These are phyloP conservation scores for Mastacembelus armatus DNA, from an alignment of 2,797 vertebrate species.

Conservation along the genomic window DNA sequence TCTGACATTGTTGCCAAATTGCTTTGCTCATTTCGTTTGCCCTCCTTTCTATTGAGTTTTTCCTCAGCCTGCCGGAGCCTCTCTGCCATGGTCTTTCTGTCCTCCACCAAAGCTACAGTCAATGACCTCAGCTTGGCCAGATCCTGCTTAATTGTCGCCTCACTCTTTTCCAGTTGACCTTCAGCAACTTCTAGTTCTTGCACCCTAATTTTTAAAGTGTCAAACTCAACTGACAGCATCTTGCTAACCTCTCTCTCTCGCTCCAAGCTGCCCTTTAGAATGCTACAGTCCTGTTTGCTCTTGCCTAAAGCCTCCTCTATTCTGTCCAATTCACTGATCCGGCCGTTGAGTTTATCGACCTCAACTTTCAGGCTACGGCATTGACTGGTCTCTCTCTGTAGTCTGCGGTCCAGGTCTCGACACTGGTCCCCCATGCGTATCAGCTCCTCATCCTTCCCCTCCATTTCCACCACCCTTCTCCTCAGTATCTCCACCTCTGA, in stretches of 20 bases:
- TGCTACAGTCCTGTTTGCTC: conserved; percentile 92
- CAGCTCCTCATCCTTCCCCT: conserved; percentile 96
- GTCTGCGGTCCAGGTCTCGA: conserved; percentile 89
- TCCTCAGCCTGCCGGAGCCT: conserved; percentile 93
- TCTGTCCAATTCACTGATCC: conserved; percentile 93
- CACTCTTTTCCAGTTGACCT: conserved; percentile 89
- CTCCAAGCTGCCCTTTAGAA: conserved; percentile 90
- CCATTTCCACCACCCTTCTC: conserved; percentile 93
- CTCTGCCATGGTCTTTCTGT: conserved; percentile 92
- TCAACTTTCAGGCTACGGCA: conserved; percentile 90
- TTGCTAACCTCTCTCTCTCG: conserved; percentile 90
- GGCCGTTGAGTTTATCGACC: conserved; percentile 91
- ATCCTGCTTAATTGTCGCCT: conserved; percentile 91
- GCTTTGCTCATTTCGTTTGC: conserved; percentile 90
- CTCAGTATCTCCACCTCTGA: conserved; percentile 92
- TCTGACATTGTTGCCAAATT: conserved; percentile 89
- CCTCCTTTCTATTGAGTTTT: conserved; percentile 86
- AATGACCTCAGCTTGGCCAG: conserved; percentile 93
- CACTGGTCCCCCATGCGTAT: conserved; percentile 95
- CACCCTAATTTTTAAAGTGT: conserved; percentile 88
- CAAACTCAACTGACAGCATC: conserved; percentile 89
- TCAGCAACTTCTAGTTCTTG: conserved; percentile 91
- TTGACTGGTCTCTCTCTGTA: conserved; percentile 88
- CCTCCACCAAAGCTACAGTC: conserved; percentile 94
- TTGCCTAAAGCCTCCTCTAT: conserved; percentile 93